These are phyloP conservation scores for Ursus arctos DNA, from an alignment of 2,113 vertebrate genomes.

Conservation along the genomic window DNA sequence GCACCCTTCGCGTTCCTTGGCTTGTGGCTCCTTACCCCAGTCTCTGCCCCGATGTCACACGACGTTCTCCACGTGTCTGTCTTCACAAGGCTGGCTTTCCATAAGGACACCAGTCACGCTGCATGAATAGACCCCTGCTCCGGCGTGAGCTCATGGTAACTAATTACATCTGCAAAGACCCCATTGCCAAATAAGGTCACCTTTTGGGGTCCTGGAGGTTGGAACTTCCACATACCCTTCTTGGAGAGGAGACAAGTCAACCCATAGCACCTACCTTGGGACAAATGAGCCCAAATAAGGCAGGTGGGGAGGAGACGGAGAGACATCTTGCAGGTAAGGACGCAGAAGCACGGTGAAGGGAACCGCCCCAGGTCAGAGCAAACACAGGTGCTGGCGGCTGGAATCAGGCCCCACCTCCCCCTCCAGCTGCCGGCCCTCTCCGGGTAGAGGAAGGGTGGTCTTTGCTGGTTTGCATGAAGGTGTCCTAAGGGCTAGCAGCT, in stretches of 20 bases:
- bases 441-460: neutral
- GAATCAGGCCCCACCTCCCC: neutral
- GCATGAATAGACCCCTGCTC: neutral
- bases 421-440: neutral
- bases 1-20: neutral
- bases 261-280: neutral
- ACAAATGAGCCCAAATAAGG: neutral
- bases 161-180: neutral
- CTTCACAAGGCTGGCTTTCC: neutral
- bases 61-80: neutral
- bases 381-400: fast-evolving
- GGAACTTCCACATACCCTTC: neutral
- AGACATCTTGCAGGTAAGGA: neutral
- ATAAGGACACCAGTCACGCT: neutral
- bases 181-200: neutral
- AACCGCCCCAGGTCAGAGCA: neutral
- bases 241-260: neutral
- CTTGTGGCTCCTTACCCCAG: neutral
- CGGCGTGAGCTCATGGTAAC: neutral
- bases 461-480: neutral
- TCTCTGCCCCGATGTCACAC: neutral
- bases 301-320: neutral
- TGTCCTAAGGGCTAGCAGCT: neutral
- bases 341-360: neutral
- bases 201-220: neutral